phyloP scores from a whole-genome alignment of 2,113 vertebrate genomes.

The Prionailurus bengalensis region DNA sequence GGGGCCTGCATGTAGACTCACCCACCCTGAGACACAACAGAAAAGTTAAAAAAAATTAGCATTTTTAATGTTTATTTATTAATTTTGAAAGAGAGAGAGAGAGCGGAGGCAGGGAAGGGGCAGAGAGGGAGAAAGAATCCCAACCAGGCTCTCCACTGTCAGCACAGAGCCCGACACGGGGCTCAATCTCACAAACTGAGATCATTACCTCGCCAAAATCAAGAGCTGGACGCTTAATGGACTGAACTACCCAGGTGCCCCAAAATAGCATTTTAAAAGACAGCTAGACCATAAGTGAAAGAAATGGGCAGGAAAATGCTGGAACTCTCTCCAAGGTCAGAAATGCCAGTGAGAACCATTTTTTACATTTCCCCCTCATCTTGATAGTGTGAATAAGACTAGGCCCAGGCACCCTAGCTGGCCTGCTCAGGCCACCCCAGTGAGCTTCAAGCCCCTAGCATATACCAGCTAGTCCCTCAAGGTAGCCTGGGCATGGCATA shows the following conservation, averaged over 20 bases:
- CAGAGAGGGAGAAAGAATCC: no score
- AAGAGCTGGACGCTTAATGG: no score
- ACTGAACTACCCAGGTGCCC: no score
- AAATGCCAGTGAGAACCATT: not conserved
- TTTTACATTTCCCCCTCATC: not conserved
- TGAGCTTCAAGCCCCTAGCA: not conserved
- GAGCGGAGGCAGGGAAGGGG: no score
- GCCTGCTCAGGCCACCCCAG: not conserved
- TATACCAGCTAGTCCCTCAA: not conserved
- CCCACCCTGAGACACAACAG: not conserved
- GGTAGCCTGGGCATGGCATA: not conserved
- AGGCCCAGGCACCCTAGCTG: not conserved
- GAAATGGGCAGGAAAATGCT: not conserved
- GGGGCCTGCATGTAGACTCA: not conserved
- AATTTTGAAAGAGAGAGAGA: no score
- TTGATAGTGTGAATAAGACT: not conserved
- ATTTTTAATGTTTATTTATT: no score
- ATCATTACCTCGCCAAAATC: no score
- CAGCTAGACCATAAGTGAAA: not conserved
- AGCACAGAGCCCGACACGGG: no score
- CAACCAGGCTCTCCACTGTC: no score
- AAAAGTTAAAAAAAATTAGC: no score
- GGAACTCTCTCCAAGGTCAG: not conserved
- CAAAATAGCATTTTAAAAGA: not conserved
- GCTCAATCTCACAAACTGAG: no score